Percentiles rank a stretch among this genome's conserved stretches.
Conservation (phyloP, 2,797 vertebrate genomes). For the Paramormyrops hopkinsi region DNA sequence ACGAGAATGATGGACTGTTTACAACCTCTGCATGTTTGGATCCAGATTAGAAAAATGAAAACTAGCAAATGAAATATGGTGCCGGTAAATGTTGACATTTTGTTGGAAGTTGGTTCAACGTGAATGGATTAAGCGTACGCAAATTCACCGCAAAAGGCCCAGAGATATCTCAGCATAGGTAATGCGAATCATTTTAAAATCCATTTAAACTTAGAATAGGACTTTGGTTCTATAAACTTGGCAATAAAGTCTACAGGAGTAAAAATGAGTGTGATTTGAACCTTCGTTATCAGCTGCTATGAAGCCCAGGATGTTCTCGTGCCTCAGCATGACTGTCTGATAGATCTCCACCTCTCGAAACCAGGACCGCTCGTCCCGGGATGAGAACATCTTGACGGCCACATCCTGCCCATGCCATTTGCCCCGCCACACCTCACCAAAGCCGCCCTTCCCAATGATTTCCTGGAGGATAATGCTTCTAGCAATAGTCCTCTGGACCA, state of each 20-base stretch:
- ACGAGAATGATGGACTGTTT: constrained; percentile 2
- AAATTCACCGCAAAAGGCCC: not conserved
- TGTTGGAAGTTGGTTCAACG: not conserved
- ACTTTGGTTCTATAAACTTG: not conserved
- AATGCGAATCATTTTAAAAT: not conserved
- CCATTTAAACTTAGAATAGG: not conserved
- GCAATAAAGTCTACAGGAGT: not conserved
- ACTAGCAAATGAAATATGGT: not conserved
- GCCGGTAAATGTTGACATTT: not conserved
- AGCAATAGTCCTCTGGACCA: constrained; percentile 92
- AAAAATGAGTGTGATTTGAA: constrained; percentile 30
- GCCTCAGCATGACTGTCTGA: constrained; percentile 93
- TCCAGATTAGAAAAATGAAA: not conserved
- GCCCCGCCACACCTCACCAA: constrained; percentile 91
- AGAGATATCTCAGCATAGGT: not conserved
- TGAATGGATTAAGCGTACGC: not conserved
- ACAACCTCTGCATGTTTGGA: not conserved
- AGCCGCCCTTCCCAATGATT: constrained; percentile 87
- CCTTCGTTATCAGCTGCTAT: constrained; percentile 98
- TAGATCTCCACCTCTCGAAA: constrained; percentile 96
- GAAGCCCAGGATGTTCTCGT: constrained; percentile 95
- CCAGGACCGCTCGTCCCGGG: constrained; percentile 90
- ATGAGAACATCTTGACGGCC: constrained; percentile 97
- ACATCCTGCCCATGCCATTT: constrained; percentile 93
- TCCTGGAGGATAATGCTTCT: constrained; percentile 94